A percentile compares a stretch with the other conserved stretches of the same genome.
phyloP scores from a whole-genome alignment of 2,797 vertebrate species.

The Lepus townsendii region DNA sequence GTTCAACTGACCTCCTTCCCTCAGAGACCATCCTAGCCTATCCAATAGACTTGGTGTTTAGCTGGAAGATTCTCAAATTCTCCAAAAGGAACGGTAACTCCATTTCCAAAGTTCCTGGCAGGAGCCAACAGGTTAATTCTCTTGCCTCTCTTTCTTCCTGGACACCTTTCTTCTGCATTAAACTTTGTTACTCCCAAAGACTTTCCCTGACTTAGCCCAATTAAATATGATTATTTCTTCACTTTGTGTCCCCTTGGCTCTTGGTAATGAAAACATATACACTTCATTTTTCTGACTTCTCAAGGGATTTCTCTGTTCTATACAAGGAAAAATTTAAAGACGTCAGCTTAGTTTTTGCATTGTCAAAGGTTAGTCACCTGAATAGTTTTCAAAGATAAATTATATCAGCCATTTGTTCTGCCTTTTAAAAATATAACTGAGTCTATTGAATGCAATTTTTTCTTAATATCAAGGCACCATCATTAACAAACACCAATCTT shows the following conservation, averaged over 20 bases:
- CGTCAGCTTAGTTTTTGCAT: conserved; percentile 25
- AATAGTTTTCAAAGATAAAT: background rate
- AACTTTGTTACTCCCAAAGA: background rate
- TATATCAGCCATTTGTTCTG: background rate
- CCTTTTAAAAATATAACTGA: conserved; percentile 10
- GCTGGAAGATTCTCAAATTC: background rate
- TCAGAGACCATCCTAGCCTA: background rate
- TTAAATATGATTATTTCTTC: background rate
- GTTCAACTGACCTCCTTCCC: background rate
- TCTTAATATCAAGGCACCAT: background rate
- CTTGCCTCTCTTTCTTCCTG: background rate
- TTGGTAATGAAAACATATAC: background rate
- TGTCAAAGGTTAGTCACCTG: background rate
- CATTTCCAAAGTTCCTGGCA: background rate
- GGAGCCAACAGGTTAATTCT: background rate
- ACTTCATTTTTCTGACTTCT: background rate
- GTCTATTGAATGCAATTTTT: conserved; percentile 23
- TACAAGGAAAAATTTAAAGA: background rate
- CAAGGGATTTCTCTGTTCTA: background rate
- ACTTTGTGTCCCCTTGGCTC: background rate
- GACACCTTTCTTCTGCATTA: background rate
- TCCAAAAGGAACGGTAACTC: background rate
- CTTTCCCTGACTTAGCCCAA: background rate
- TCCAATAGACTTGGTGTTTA: background rate
- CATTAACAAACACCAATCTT: conserved; percentile 31